A percentile compares a stretch with the other conserved stretches of the same genome.
Evolutionary conservation across 2,888 invertebrate species (phyloP).

Genomic region (Amphipyra berbera): DNA sequence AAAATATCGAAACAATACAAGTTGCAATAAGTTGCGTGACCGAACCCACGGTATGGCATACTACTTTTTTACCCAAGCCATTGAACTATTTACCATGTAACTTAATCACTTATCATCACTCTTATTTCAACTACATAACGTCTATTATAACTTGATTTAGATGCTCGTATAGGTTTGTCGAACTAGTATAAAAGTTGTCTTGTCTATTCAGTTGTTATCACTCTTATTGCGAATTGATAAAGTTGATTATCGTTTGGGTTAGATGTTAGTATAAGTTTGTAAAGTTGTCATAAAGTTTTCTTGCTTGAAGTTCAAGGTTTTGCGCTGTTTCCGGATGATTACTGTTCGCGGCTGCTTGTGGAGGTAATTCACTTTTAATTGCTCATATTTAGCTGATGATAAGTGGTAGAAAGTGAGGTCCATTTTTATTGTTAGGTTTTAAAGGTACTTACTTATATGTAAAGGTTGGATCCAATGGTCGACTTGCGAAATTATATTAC

Average conservation of each 20-base stretch:
- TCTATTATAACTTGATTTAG: constrained; percentile 23
- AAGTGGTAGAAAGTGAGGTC: constrained; percentile 30
- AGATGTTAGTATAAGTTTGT: constrained; percentile 42
- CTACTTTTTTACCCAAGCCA: constrained; percentile 71
- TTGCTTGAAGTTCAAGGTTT: constrained; percentile 73
- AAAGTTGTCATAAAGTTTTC: constrained; percentile 52
- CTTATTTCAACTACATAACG: constrained; percentile 11
- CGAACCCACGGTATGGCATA: constrained; percentile 64
- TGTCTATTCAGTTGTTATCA: constrained; percentile 2
- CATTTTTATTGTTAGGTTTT: constrained; percentile 32
- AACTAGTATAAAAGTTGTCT: constrained; percentile 20
- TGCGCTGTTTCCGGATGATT: constrained; percentile 61
- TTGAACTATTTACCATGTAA: constrained; percentile 57
- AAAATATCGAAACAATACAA: constrained; percentile 59
- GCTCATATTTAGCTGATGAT: constrained; percentile 25
- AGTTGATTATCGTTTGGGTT: constrained; percentile 37
- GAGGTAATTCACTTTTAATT: constrained; percentile 55
- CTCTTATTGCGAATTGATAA: constrained; percentile 4
- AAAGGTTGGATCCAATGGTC: no score
- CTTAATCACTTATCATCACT: constrained; percentile 19
- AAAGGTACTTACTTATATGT: no score
- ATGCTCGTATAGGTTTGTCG: constrained; percentile 3
- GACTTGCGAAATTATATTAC: no score
- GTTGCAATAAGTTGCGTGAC: constrained; percentile 60
- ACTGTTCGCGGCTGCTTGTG: constrained; percentile 54